Base-by-base conservation (phyloP, 2,888 invertebrate genomes). In the Diarsia rubi region DNA sequence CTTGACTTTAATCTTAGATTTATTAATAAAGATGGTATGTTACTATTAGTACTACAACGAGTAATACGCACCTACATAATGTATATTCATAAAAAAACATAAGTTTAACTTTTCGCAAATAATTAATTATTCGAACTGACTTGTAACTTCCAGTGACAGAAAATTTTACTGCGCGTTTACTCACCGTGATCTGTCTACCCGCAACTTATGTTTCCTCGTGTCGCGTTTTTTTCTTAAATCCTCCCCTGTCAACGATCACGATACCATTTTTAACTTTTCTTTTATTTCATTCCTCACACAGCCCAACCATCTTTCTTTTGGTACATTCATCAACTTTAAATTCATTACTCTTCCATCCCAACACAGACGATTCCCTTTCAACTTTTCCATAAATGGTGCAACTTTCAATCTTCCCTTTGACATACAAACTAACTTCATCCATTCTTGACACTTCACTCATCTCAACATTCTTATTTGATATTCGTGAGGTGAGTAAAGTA, bases 1-100 rank as follows among this genome's bases (percentile, higher is more conserved):
- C 21, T 67, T 37, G 57, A 37, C 57, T 75, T 27, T 31, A 57
- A 42, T 47, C 45, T 49, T 44, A 63, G 49, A 66, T 66, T 21
- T 57, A 57, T 54, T 54, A 24, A 24, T 14, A 54, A 54, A 37
- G 5, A 37, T 37, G 6, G 37, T 8, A 37, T 8, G 37, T 37
- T 37, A 37, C 37, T 37, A 6, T 37, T 37, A 37, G 0, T 37
- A 37, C 8, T 37, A 45, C 45, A 14, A 45, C 2, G 14, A 2
- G 0, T 44, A 12, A 12, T 3, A 11, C 44, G 1, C 44, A 3
- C 11, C 44, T 44, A 37, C 37, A 37, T 37, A 37, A 37, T n/a
- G 37, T 37, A 37, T 37, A 37, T 37, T 37, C 6, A 37, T 37
- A 8, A 6, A 8, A 37, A 37, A 37, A 37, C 6, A 6, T 8